These are phyloP conservation scores for Microcaecilia unicolor DNA, from an alignment of 2,797 vertebrate species.

Conservation along the genomic window DNA sequence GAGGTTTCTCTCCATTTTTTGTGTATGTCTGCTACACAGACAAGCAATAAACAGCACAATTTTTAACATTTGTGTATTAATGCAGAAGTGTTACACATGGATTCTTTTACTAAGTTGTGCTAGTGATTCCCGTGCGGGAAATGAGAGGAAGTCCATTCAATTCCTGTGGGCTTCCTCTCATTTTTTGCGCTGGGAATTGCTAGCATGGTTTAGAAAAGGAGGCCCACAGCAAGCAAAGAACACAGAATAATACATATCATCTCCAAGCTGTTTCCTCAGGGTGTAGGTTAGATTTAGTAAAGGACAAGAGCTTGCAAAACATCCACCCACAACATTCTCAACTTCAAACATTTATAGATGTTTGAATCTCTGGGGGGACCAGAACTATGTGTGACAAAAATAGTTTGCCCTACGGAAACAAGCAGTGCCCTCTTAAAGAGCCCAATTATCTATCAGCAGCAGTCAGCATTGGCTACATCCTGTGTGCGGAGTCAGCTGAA, in stretches of 20 bases:
- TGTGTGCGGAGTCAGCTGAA: conserved; percentile 31
- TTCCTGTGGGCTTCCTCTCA: too few species aligned
- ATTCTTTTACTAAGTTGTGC: conserved; percentile 17
- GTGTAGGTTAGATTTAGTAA: conserved; percentile 29
- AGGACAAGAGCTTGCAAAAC: conserved; percentile 20
- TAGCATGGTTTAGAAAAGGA: not conserved
- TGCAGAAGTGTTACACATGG: too few species aligned
- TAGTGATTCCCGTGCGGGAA: too few species aligned
- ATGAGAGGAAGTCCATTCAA: too few species aligned
- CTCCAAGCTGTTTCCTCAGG: conserved; percentile 33
- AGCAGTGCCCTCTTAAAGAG: conserved; percentile 28
- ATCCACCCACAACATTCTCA: conserved; percentile 27
- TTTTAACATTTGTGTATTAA: too few species aligned
- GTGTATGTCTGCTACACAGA: too few species aligned
- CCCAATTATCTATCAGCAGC: conserved; percentile 23
- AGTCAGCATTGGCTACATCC: conserved; percentile 8
- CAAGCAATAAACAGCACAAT: too few species aligned
- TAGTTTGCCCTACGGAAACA: conserved; percentile 1
- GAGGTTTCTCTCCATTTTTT: too few species aligned
- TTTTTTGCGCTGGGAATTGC: too few species aligned
- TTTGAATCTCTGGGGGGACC: conserved; percentile 13
- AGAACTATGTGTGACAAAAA: conserved; percentile 19
- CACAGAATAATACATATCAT: conserved; percentile 22
- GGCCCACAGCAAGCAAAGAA: conserved; percentile 20
- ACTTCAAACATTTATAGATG: conserved; percentile 17